A percentile compares a stretch with the other conserved stretches of the same genome.
Evolutionary conservation across 2,797 vertebrate species (phyloP).

Genomic region (Psittacula echo): DNA sequence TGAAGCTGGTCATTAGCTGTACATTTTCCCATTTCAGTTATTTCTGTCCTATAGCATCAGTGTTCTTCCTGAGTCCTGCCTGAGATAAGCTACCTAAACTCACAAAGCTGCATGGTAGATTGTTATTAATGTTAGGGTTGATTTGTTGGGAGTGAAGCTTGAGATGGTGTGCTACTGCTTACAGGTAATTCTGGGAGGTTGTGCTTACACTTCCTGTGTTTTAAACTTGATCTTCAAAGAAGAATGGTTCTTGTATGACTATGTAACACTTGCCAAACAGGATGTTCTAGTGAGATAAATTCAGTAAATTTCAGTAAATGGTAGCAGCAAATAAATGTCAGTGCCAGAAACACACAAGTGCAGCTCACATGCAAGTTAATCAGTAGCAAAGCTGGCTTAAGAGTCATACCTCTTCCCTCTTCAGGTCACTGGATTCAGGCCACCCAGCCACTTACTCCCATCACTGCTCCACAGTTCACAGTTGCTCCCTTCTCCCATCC

Average conservation of each 20-base stretch:
- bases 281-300: neutral
- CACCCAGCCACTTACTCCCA: neutral
- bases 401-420: neutral
- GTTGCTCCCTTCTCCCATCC: neutral
- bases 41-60: neutral
- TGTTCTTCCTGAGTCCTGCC: neutral
- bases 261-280: neutral
- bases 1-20: neutral
- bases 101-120: neutral
- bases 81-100: neutral
- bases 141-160: neutral
- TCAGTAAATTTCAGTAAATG: neutral
- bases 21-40: neutral
- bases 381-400: constrained; percentile 2
- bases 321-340: neutral
- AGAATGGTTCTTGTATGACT: neutral
- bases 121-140: neutral
- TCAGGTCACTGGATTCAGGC: neutral
- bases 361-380: neutral
- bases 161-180: neutral
- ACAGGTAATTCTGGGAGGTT: neutral
- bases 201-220: neutral
- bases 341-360: neutral
- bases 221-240: neutral
- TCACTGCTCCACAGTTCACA: neutral